phyloP scores from a whole-genome alignment of 23 tunicate genomes.

The Ciona savignyi region DNA sequence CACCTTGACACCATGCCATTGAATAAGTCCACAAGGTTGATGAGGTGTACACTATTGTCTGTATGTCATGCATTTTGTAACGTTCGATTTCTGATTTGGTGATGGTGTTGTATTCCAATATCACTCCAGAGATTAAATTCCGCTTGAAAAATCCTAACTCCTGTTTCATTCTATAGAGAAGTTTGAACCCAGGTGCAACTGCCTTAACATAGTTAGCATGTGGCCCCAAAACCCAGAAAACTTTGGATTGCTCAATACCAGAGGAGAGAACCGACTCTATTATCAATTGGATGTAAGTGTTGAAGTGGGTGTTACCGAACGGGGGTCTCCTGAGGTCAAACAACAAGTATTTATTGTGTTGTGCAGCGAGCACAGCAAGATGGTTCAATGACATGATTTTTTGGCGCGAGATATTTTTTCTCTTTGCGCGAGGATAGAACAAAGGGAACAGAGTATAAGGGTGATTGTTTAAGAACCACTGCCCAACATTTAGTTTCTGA shows the following conservation, averaged over 20 bases:
- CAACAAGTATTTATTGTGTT: slow-evolving; percentile 11
- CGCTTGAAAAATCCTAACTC: not conserved
- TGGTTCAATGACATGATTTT: slow-evolving; percentile 24
- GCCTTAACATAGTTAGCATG: slow-evolving; percentile 5
- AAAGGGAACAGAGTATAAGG: slow-evolving; percentile 13
- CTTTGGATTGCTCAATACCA: slow-evolving; percentile 24
- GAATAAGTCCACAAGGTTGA: slow-evolving; percentile 44
- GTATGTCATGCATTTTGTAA: slow-evolving; percentile 17
- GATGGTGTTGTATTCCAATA: slow-evolving; percentile 28
- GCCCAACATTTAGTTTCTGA: slow-evolving; percentile 42
- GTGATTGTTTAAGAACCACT: slow-evolving; percentile 24
- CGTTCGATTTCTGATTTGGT: slow-evolving; percentile 1
- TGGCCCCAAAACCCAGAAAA: slow-evolving; percentile 37
- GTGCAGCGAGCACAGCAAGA: slow-evolving; percentile 11
- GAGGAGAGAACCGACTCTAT: slow-evolving; percentile 4
- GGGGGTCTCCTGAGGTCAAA: slow-evolving; percentile 29
- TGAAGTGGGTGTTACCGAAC: slow-evolving; percentile 9
- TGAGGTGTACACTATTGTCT: slow-evolving; percentile 27
- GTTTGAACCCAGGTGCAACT: slow-evolving; percentile 34
- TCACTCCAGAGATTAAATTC: slow-evolving; percentile 6
- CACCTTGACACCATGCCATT: slow-evolving; percentile 60
- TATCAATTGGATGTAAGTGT: slow-evolving; percentile 11
- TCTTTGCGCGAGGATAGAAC: not conserved
- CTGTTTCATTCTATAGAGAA: slow-evolving; percentile 10
- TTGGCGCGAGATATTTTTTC: slow-evolving; percentile 16